Evolutionary conservation across 2,113 vertebrate genomes (phyloP), one percentile per base, ranked within the genome.

Genomic region (Pelobates fuscus): DNA sequence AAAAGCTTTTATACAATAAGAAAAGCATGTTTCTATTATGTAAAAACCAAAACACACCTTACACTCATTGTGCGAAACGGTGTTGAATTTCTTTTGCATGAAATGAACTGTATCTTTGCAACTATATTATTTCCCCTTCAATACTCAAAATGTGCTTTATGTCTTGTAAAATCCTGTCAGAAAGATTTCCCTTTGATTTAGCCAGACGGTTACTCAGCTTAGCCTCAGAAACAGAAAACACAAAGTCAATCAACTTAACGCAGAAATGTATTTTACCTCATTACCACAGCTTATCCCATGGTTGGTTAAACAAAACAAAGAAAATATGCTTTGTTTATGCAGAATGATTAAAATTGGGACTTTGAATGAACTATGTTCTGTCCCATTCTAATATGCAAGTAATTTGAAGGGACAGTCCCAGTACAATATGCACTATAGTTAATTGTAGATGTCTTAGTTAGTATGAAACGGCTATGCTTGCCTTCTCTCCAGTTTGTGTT

Each of bases 171-270:
- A 59, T 46, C 25, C 65, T 67, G 32, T 32, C 46, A 44, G 37
- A 41, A 24, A 46, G 32, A 59, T 67, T 58, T 67, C 25, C 37
- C 37, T 58, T 52, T 75, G 18, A 59, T 44, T 24, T 52, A 44
- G 63, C 63, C 63, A 66, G 62, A 44, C 29, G 44, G 62, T 60
- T 68, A 68, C 57, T 32, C 26, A 24, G 73, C 54, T 68, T 68
- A 68, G 55, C 32, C 27, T 52, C 57, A 30, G 63, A 46, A 67
- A 66, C 61, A 65, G 29, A 73, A 74, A 66, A 66, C 21, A 23
- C 62, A 67, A 75, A 76, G 73, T 77, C 65, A 77, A 75, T 75
- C 58, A 32, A 75, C 54, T 67, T 59, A 67, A 61, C 55, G 25
- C 14, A 68, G 73, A 60, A 68, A 60, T 77, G 67, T 49, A 61